Evolutionary conservation across 1,140 invertebrate species (phyloP), one percentile per base, ranked within the genome.

Genomic region (Camponotus vicinus): DNA sequence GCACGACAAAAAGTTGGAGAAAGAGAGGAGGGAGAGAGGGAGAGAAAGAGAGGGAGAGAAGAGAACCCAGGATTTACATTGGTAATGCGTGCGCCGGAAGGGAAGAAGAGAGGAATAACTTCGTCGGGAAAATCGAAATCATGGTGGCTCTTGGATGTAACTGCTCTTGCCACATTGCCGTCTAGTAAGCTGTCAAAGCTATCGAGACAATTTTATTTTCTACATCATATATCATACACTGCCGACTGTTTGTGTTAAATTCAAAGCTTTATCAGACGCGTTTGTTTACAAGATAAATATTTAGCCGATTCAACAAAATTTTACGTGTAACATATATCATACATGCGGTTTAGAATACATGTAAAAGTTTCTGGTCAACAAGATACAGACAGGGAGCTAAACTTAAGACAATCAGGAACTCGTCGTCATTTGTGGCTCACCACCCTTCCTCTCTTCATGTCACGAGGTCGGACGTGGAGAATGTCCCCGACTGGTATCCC

Each of bases 1-100:
- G 83, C 86, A 64, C 84, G 91, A 93, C 92, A 93, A 93, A 93
- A 93, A 93, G 90, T 93, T 89, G 89, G 77, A 80, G 77, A 78
- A 66, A 57, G 13, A 1, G 13, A 3, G 3, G 11, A 3, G 45
- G 13, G 13, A 7, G 45, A 13, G 1, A 4, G 45, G 4, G 11
- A 2, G 42, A 11, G 45, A 3, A 11, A 49, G 3, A 49, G 11
- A 49, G 49, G 18, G 15, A 52, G 69, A 52, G 59, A 59, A 66
- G 78, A 88, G 73, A 66, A 77, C 82, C 34, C 61, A 71, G 88
- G 89, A 93, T 93, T 93, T 93, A 93, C 91, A 93, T 93, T 92
- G 88, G 88, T 92, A 93, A 93, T 93, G 91, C 86, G 85, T 89
- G 66, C 78, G 80, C 75, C 66, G 75, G 69, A 42, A 69, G 77